Percentiles rank a stretch among this genome's conserved stretches.
These are phyloP conservation scores for Polymixis lichenea DNA, from an alignment of 2,888 invertebrate species.

Conservation along the genomic window DNA sequence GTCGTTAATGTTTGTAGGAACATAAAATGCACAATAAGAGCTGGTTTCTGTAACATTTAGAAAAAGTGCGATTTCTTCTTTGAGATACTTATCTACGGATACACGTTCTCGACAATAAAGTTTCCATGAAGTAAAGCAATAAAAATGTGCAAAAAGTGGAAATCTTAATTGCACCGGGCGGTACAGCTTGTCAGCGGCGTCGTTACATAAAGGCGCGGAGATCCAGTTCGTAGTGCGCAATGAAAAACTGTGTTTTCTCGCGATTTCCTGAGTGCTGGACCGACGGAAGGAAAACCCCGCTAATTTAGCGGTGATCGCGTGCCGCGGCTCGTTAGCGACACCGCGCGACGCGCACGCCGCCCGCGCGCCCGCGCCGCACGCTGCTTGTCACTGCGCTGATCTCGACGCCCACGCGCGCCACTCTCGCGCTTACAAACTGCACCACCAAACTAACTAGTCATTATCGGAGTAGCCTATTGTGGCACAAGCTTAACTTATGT, in stretches of 20 bases:
- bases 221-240: constrained; percentile 85
- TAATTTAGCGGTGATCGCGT: constrained; percentile 86
- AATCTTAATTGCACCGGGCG: constrained; percentile 87
- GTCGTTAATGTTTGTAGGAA: constrained; percentile 78
- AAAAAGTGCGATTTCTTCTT: constrained; percentile 89
- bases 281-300: constrained; percentile 89
- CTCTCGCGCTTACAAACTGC: constrained; percentile 73
- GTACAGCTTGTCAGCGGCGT: constrained; percentile 84
- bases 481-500: constrained; percentile 79
- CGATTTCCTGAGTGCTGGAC: constrained; percentile 85
- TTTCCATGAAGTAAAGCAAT: constrained; percentile 90
- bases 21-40: constrained; percentile 82
- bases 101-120: constrained; percentile 88
- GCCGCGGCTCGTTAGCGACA: constrained; percentile 83
- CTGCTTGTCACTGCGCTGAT: constrained; percentile 74
- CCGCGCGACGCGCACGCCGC: constrained; percentile 65
- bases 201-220: constrained; percentile 87
- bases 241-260: constrained; percentile 89
- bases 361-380: constrained; percentile 50
- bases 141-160: constrained; percentile 89
- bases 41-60: constrained; percentile 86
- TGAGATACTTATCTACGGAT: constrained; percentile 87
- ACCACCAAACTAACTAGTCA: constrained; percentile 79
- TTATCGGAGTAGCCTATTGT: constrained; percentile 83
- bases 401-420: constrained; percentile 70